These are phyloP conservation scores for Pandemis cinnamomeana DNA, from an alignment of 2,888 invertebrate species.

Conservation along the genomic window DNA sequence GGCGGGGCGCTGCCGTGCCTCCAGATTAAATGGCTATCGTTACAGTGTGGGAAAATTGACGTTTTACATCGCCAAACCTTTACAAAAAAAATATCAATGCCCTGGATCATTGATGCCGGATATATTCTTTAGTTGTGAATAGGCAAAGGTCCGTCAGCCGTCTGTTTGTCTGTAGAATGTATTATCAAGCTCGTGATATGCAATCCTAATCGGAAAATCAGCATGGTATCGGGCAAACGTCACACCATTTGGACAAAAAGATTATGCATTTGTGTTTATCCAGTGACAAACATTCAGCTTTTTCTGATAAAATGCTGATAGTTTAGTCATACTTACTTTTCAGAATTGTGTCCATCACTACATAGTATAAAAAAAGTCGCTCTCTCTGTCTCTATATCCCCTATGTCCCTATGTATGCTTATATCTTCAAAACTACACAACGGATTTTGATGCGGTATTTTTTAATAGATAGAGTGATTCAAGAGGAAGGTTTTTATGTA, in stretches of 20 bases:
- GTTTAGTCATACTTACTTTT: neutral
- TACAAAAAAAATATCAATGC: neutral
- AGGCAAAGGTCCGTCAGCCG: neutral
- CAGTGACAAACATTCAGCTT: neutral
- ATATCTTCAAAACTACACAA: too few relatives aligned
- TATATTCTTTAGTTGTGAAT: neutral
- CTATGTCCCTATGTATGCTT: too few relatives aligned
- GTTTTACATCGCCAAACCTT: too few relatives aligned
- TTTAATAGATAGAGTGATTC: too few relatives aligned
- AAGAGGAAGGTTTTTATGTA: too few relatives aligned
- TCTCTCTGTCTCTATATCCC: too few relatives aligned
- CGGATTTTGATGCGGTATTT: too few relatives aligned
- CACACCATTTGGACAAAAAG: constrained; percentile 2
- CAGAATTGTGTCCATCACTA: neutral
- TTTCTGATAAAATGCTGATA: neutral
- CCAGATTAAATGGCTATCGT: too few relatives aligned
- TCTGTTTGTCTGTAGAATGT: neutral
- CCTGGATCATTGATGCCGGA: neutral
- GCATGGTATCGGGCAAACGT: constrained; percentile 5
- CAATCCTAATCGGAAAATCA: neutral
- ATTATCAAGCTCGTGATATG: neutral
- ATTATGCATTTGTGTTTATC: neutral
- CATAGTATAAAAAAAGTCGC: too few relatives aligned
- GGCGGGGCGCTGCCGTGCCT: too few relatives aligned
- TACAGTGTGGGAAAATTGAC: too few relatives aligned